Base-by-base conservation (phyloP, 2,888 invertebrate genomes). In the Apomyelois bistriatella region DNA sequence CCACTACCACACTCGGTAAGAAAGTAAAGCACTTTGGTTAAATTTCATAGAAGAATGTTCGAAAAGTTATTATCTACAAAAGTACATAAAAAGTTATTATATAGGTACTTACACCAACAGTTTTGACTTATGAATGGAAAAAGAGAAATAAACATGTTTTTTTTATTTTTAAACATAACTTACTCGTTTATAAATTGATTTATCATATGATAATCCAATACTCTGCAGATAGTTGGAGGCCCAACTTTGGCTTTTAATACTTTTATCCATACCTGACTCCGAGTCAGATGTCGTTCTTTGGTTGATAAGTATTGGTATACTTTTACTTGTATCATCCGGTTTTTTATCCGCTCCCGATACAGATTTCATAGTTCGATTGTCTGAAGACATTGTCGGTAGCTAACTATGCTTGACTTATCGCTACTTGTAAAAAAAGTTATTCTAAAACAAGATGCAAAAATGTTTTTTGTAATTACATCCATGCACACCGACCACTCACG, bases 381-480 rank as follows among this genome's bases (percentile, higher is more conserved):
- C 40, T 35, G 52, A 56, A 1, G 58, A 42, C 32, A 55, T 52
- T 4, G 62, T 62, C 6, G 71, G 68, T 46, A 70, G n/a, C 59
- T 55, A 76, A 70, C 59, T 43, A 77, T 71, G 47, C 79, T 79
- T 0, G 76, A 67, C 52, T 70, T 72, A 41, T 58, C 46, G 40
- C 70, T n/a, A n/a, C 65, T 37, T 61, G 57, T 22, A 22, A 3
- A 22, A 56, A 65, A 64, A 53, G 52, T 61, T 15, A 35, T 30
- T 46, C 15, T 51, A 49, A 12, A 55, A 53, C 9, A 51, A 48
- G 10, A 38, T 32, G 7, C 32, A 32, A 32, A 22, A 48, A 12
- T n/a, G n/a, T n/a, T n/a, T n/a, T n/a, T n/a, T n/a, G n/a, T n/a
- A n/a, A n/a, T n/a, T n/a, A n/a, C n/a, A n/a, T n/a, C n/a, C n/a